Percentiles rank a stretch among this genome's conserved stretches.
Evolutionary conservation across 2,113 vertebrate genomes (phyloP).

Genomic region (Lutjanus erythropterus): DNA sequence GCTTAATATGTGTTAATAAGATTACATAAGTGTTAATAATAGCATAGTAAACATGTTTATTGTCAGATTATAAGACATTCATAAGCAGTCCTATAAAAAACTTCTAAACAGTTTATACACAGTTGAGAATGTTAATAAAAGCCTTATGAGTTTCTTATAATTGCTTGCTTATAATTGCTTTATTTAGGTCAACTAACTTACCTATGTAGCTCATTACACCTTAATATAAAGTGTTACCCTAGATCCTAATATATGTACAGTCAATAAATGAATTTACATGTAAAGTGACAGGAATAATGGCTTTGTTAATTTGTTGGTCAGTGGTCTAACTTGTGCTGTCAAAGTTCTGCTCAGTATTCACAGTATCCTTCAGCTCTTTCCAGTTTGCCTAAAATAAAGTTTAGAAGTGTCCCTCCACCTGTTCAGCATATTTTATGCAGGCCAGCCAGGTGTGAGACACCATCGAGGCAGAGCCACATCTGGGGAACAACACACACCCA

Average conservation of each 20-base stretch:
- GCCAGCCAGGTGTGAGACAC: slow-evolving; percentile 50
- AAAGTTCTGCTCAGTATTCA: background rate
- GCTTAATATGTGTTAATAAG: too few relatives aligned
- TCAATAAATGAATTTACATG: background rate
- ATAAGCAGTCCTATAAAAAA: too few relatives aligned
- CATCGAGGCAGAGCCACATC: slow-evolving; percentile 29
- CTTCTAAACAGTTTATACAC: too few relatives aligned
- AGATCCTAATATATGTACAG: background rate
- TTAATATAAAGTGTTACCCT: too few relatives aligned
- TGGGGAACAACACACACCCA: slow-evolving; percentile 41
- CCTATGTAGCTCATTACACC: too few relatives aligned
- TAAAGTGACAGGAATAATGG: background rate
- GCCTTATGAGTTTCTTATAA: too few relatives aligned
- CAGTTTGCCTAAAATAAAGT: slow-evolving; percentile 27
- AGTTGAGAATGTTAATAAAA: too few relatives aligned
- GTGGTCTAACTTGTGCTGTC: background rate
- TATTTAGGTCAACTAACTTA: too few relatives aligned
- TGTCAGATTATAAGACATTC: too few relatives aligned
- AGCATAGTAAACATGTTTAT: too few relatives aligned
- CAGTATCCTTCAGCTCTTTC: background rate
- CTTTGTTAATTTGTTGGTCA: background rate
- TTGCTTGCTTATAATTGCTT: too few relatives aligned
- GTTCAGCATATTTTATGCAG: slow-evolving; percentile 48
- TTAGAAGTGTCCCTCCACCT: slow-evolving; percentile 12
- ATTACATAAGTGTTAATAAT: too few relatives aligned